phyloP scores from a whole-genome alignment of 2,113 vertebrate genomes.

The Eretmodus cyanostictus region DNA sequence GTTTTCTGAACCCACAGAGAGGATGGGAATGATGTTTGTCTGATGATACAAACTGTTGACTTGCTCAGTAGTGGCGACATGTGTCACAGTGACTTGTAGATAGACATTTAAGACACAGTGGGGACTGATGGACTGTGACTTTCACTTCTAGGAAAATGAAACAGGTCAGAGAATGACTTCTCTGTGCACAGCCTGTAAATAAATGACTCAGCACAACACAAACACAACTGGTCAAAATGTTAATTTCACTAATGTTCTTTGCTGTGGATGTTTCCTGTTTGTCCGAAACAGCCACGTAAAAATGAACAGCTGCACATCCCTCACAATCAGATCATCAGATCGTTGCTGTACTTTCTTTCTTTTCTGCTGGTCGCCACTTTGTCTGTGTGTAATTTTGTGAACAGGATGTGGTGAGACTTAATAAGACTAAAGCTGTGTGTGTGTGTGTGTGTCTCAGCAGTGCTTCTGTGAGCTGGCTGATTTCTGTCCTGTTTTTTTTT shows the following conservation, averaged over 20 bases:
- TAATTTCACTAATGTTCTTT: fast-evolving
- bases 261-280: background rate
- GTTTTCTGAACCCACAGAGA: background rate
- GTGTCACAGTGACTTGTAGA: background rate
- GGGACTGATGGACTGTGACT: background rate
- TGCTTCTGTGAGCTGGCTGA: background rate
- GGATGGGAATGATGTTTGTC: fast-evolving
- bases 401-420: background rate
- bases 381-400: background rate
- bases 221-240: background rate
- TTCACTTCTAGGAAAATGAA: background rate
- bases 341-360: background rate
- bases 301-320: background rate
- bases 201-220: background rate
- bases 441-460: fast-evolving
- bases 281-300: fast-evolving
- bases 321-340: fast-evolving
- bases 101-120: background rate
- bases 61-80: fast-evolving
- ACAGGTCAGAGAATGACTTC: background rate
- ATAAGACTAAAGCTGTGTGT: background rate
- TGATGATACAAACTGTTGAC: background rate
- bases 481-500: background rate
- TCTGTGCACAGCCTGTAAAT: background rate
- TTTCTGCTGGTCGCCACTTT: fast-evolving